Percentiles rank a stretch among this genome's conserved stretches.
These are phyloP conservation scores for Polia nebulosa DNA, from an alignment of 2,888 invertebrate species.

Conservation along the genomic window DNA sequence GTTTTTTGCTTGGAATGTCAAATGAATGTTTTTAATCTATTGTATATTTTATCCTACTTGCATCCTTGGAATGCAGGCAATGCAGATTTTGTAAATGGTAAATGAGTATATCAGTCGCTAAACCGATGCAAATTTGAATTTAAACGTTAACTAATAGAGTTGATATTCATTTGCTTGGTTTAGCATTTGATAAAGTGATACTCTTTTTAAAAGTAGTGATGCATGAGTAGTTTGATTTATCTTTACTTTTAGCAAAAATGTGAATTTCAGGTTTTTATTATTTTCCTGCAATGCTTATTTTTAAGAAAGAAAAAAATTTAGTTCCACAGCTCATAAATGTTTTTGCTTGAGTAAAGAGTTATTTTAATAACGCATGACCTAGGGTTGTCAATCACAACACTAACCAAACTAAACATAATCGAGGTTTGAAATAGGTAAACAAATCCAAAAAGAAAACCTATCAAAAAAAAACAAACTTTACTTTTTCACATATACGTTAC, in stretches of 20 bases:
- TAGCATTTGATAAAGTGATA: constrained; percentile 17
- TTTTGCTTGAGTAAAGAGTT: constrained; percentile 26
- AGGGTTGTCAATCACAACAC: constrained; percentile 56
- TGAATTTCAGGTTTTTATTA: background rate
- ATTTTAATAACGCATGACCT: constrained; percentile 47
- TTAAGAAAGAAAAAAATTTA: too few species aligned
- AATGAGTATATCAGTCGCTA: constrained; percentile 29
- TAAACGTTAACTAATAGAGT: background rate
- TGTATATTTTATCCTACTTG: constrained; percentile 39
- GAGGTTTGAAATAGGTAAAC: constrained; percentile 30
- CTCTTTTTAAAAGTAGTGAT: background rate
- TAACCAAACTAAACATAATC: constrained; percentile 47
- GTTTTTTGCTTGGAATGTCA: constrained; percentile 38
- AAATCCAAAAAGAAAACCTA: constrained; percentile 14
- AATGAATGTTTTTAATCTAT: constrained; percentile 17
- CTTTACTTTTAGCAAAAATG: constrained; percentile 11
- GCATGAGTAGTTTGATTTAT: constrained; percentile 35
- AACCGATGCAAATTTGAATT: constrained; percentile 13
- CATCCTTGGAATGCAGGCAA: constrained; percentile 68
- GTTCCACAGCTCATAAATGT: background rate
- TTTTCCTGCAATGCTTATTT: too few species aligned
- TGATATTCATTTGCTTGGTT: background rate
- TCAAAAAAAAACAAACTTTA: constrained; percentile 25
- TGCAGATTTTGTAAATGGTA: constrained; percentile 73
- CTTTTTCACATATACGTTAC: background rate